Evolutionary conservation across 2,888 invertebrate genomes (phyloP), one percentile per base, ranked within the genome.

Genomic region (Lepidochrysops patricia): DNA sequence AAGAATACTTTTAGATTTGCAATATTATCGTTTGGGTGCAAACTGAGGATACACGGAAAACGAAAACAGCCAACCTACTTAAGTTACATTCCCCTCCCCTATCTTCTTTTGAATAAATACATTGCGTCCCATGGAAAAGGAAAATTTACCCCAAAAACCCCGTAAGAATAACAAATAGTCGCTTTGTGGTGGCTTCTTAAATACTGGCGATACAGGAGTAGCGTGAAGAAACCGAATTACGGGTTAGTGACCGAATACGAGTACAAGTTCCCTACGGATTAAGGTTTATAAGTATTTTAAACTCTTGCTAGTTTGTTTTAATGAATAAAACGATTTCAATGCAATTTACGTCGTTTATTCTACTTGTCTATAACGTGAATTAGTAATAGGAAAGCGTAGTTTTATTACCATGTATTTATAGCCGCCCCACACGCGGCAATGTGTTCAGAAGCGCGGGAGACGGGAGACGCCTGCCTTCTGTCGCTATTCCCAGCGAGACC

Each of bases 401-500:
- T 76, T 75, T 78, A 74, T 70, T 58, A 49, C n/a, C 13, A 68
- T 67, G 73, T 88, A 87, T 87, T 87, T 82, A 83, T 88, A 88
- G 79, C 72, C 71, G 77, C 84, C 87, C 84, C 88, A 87, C 88
- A 79, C 86, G 84, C 85, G 72, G 85, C 68, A 75, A 72, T 68
- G 69, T 62, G 70, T 65, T 67, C 72, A 57, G 79, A 75, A 79
- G 83, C 80, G 83, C 86, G 84, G 83, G 87, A 84, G 85, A 73
- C 86, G 84, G 83, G 87, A 84, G 85, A 73, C 72, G 80, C 70
- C 72, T 75, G 68, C 67, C 70, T 72, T 70, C 70, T 63, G 74
- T 75, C 76, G 83, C 85, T 85, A 84, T 84, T 84, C 82, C 79
- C 80, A 77, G 80, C 76, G 75, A 75, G 79, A 85, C 84, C 84